A percentile compares a stretch with the other conserved stretches of the same genome.
phyloP scores from a whole-genome alignment of 1,140 invertebrate species.

The Coenobita brevimanus region DNA sequence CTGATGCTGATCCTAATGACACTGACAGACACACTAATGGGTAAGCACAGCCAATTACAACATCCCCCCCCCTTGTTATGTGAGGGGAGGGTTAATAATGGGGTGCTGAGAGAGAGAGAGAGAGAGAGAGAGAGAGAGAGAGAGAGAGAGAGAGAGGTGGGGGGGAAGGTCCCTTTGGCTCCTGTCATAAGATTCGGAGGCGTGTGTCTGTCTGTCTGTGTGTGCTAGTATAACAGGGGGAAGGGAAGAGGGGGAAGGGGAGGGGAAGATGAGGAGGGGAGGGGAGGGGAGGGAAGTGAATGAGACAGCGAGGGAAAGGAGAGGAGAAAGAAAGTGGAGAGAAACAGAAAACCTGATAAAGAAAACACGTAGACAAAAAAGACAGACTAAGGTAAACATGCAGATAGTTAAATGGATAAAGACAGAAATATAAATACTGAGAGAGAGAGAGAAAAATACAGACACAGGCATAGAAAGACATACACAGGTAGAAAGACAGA shows the following conservation, averaged over 20 bases:
- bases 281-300: background rate
- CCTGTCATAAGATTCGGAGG: background rate
- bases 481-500: too few relatives aligned
- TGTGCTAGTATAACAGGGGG: background rate
- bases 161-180: background rate
- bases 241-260: conserved; percentile 3
- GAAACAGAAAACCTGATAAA: background rate
- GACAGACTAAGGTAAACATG: background rate
- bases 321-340: background rate
- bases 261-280: background rate
- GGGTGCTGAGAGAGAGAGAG: background rate
- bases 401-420: too few relatives aligned
- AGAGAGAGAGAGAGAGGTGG: background rate
- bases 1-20: too few relatives aligned
- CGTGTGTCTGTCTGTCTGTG: background rate
- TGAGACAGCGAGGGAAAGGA: background rate
- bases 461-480: too few relatives aligned
- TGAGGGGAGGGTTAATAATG: background rate
- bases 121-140: background rate
- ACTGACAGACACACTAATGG: too few relatives aligned
- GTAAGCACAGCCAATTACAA: too few relatives aligned
- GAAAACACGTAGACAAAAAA: background rate
- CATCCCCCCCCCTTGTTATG: background rate
- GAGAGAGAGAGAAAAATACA: too few relatives aligned
- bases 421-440: background rate